These are phyloP conservation scores for Lochmaea crataegi DNA, from an alignment of 2,888 invertebrate species.

Conservation along the genomic window DNA sequence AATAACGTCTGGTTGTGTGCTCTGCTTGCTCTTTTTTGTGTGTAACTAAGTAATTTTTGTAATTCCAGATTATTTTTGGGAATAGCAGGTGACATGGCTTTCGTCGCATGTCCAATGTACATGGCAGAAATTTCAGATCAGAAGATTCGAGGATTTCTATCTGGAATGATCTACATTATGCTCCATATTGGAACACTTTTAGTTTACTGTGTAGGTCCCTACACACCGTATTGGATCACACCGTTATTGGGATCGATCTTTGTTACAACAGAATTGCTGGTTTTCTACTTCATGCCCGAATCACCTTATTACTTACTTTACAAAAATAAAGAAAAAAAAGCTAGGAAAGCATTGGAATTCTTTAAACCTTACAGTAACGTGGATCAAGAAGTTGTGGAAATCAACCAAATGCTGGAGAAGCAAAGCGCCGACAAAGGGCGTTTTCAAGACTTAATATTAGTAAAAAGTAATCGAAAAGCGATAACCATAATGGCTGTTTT, in stretches of 20 bases:
- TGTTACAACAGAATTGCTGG: constrained; percentile 54
- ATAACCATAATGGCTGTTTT: constrained; percentile 60
- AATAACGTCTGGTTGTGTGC: too few relatives aligned
- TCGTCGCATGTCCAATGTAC: constrained; percentile 63
- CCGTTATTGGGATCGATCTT: constrained; percentile 53
- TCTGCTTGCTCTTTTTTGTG: too few relatives aligned
- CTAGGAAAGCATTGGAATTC: constrained; percentile 56
- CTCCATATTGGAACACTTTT: constrained; percentile 61
- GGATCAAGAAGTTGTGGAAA: constrained; percentile 59
- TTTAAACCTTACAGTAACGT: constrained; percentile 56
- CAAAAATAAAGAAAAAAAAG: constrained; percentile 56
- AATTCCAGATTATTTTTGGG: constrained; percentile 58
- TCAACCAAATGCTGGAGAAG: constrained; percentile 56
- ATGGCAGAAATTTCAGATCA: constrained; percentile 63
- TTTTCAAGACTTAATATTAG: constrained; percentile 58
- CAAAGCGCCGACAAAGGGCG: constrained; percentile 59
- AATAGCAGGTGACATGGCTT: constrained; percentile 61
- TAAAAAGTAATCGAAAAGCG: constrained; percentile 60
- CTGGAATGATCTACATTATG: constrained; percentile 62
- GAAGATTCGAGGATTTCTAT: constrained; percentile 61
- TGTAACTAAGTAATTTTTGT: not conserved
- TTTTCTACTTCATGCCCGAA: constrained; percentile 63
- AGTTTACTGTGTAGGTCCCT: constrained; percentile 59
- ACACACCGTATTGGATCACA: constrained; percentile 52
- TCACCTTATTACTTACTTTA: constrained; percentile 61